These are phyloP conservation scores for Nesometra sesokonis DNA, from an alignment of 35 echinoderm and acorn worm species.

Conservation along the genomic window DNA sequence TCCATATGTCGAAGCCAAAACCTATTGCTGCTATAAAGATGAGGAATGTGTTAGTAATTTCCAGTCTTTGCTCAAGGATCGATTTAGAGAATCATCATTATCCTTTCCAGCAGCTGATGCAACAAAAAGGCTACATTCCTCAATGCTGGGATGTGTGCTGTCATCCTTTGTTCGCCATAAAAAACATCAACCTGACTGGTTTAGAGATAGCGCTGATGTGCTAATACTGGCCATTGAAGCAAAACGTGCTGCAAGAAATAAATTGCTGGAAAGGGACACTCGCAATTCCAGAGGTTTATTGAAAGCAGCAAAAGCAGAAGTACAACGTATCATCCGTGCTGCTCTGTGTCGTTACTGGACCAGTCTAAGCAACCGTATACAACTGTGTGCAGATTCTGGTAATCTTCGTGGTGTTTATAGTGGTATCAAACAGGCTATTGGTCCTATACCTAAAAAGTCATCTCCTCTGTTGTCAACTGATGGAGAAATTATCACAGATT, in stretches of 20 bases:
- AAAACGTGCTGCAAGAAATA: too few species aligned
- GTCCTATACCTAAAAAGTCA: conserved; percentile 9
- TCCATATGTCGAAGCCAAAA: too few species aligned
- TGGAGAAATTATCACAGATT: conserved; percentile 1
- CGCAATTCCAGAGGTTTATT: background rate
- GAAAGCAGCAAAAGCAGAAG: conserved; percentile 12
- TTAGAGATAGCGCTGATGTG: conserved; percentile 4
- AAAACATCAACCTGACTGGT: conserved; percentile 18
- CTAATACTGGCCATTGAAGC: too few species aligned
- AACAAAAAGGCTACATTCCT: too few species aligned
- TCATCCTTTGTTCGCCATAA: background rate
- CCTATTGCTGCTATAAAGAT: too few species aligned
- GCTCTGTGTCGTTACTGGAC: conserved; percentile 4
- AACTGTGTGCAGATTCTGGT: conserved; percentile 10
- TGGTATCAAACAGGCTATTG: conserved; percentile 1
- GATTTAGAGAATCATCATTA: too few species aligned
- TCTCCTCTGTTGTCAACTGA: background rate
- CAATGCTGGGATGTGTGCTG: too few species aligned
- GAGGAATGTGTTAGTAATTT: too few species aligned
- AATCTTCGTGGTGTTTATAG: conserved; percentile 12
- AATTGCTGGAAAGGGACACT: background rate
- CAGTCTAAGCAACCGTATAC: background rate
- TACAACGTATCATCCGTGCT: too few species aligned
- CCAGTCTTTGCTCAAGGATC: too few species aligned
- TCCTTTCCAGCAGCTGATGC: too few species aligned